Percentiles rank a stretch among this genome's conserved stretches.
phyloP scores from a whole-genome alignment of 2,888 invertebrate species.

The Erebia aethiops region DNA sequence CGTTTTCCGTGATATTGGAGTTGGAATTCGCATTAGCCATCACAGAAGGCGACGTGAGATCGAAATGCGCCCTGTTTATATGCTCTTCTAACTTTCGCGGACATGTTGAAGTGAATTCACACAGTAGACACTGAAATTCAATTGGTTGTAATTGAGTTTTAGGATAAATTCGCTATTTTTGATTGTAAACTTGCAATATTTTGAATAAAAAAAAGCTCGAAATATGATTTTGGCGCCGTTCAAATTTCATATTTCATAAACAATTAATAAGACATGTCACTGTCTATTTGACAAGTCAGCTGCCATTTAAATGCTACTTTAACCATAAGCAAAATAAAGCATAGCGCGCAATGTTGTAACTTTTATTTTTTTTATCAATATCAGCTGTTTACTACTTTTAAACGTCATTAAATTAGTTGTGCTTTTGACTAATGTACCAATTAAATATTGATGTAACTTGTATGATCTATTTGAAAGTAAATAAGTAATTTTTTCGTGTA shows the following conservation, averaged over 20 bases:
- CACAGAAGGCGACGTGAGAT: constrained; percentile 89
- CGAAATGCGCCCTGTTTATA: constrained; percentile 92
- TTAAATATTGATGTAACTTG: no score
- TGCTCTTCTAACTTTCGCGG: constrained; percentile 90
- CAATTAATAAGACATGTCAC: neutral
- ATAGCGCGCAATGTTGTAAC: neutral
- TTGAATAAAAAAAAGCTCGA: neutral
- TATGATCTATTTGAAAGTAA: no score
- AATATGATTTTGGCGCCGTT: constrained; percentile 23
- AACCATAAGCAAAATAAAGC: neutral
- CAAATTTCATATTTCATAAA: no score
- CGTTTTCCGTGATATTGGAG: constrained; percentile 54
- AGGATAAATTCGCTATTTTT: neutral
- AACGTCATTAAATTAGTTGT: no score
- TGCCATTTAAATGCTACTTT: neutral
- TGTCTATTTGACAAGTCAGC: constrained; percentile 3
- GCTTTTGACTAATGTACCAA: no score
- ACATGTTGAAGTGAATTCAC: constrained; percentile 89
- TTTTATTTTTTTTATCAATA: neutral
- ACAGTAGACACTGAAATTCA: constrained; percentile 87
- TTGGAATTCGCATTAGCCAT: constrained; percentile 68
- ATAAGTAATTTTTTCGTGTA: no score
- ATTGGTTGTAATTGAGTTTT: neutral
- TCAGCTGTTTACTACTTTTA: no score
- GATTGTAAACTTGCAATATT: neutral